Conservation (phyloP, 1,140 invertebrate species). For the Conopomorpha cramerella region DNA sequence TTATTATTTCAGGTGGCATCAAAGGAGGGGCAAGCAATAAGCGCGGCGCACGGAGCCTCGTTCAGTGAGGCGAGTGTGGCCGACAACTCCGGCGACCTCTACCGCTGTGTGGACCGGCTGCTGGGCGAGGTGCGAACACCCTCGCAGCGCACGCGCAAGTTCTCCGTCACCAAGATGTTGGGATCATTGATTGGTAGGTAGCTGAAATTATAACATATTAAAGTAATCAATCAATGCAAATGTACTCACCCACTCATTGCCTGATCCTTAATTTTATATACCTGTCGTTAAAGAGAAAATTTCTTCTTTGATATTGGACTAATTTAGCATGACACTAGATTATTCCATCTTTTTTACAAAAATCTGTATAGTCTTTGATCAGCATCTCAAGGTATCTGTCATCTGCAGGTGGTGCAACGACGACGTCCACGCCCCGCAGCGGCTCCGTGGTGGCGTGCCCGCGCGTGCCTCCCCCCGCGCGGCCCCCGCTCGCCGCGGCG, state of each 20-base stretch:
- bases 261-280: no score
- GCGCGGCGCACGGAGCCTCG: slow-evolving; percentile 68
- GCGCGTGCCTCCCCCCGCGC: slow-evolving; percentile 50
- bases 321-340: no score
- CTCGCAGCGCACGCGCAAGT: slow-evolving; percentile 67
- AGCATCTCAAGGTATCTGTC: no score
- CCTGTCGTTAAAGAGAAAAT: no score
- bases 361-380: no score
- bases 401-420: slow-evolving; percentile 25
- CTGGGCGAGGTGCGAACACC: slow-evolving; percentile 65
- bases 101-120: slow-evolving; percentile 70
- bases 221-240: no score
- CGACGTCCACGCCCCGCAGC: slow-evolving; percentile 41
- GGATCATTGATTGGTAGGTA: slow-evolving; percentile 71
- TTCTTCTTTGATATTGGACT: no score
- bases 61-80: slow-evolving; percentile 79
- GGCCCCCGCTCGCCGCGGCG: slow-evolving; percentile 55
- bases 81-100: slow-evolving; percentile 73
- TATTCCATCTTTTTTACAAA: no score
- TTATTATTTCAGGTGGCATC: slow-evolving; percentile 66
- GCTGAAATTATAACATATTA: no score
- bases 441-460: slow-evolving; percentile 59
- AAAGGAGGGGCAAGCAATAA: slow-evolving; percentile 69
- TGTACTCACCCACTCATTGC: no score
- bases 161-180: slow-evolving; percentile 79